phyloP scores from a whole-genome alignment of 2,113 vertebrate genomes.

The Python bivittatus region DNA sequence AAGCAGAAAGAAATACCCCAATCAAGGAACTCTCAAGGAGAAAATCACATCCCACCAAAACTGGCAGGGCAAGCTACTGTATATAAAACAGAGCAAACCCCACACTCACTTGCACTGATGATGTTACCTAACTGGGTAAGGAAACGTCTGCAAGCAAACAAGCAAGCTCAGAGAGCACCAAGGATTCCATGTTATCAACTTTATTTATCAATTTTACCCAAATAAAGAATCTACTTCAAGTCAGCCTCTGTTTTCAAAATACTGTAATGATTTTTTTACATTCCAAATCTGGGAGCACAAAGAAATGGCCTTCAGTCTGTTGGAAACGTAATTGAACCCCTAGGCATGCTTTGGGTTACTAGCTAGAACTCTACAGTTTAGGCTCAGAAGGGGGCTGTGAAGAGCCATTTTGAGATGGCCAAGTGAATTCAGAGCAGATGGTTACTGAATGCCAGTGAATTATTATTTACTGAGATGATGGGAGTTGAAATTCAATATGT shows the following conservation, averaged over 20 bases:
- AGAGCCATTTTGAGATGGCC: neutral
- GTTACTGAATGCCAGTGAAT: neutral
- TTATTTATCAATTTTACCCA: neutral
- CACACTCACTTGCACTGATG: neutral
- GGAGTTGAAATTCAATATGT: neutral
- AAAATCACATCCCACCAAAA: neutral
- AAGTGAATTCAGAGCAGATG: neutral
- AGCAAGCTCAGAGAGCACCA: neutral
- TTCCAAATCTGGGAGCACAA: neutral
- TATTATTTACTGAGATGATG: neutral
- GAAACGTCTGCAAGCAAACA: neutral
- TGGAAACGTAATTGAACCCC: neutral
- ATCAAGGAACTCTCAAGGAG: neutral
- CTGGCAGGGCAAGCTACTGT: neutral
- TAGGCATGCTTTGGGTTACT: neutral
- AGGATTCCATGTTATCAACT: neutral
- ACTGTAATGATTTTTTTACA: neutral
- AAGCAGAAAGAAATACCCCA: neutral
- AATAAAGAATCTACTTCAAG: neutral
- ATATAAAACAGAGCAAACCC: neutral
- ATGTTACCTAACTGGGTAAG: neutral
- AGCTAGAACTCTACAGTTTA: neutral
- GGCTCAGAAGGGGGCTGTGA: neutral
- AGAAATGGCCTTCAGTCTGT: neutral
- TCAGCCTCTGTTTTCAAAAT: neutral